phyloP scores from a whole-genome alignment of 2,113 vertebrate species.

The Psittacara wagleri region DNA sequence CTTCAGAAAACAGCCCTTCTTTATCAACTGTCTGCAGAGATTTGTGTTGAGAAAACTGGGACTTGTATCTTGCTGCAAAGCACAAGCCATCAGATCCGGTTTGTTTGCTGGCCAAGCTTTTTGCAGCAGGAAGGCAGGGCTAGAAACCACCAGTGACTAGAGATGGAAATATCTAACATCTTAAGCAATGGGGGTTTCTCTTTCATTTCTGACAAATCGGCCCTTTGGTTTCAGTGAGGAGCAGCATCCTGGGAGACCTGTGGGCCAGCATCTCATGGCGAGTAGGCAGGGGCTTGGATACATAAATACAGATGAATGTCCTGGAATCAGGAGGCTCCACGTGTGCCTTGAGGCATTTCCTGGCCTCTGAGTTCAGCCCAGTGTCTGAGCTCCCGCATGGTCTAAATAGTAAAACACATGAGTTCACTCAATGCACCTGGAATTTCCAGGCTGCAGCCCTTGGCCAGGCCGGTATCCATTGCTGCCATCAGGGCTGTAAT shows the following conservation, averaged over 20 bases:
- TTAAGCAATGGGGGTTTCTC: not conserved
- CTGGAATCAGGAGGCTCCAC: not conserved
- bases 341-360: not conserved
- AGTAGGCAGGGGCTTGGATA: fast-evolving
- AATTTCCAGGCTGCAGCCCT: not conserved
- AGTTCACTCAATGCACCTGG: not conserved
- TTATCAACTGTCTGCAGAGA: not conserved
- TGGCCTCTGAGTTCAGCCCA: not conserved
- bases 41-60: not conserved
- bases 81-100: not conserved
- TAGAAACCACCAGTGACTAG: not conserved
- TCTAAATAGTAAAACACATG: not conserved
- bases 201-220: not conserved
- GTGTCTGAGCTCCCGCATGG: not conserved
- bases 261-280: fast-evolving
- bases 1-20: not conserved
- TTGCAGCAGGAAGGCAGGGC: not conserved
- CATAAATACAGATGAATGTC: not conserved
- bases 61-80: not conserved
- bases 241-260: not conserved
- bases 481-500: not conserved
- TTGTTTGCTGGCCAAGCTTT: not conserved
- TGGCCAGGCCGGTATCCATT: not conserved
- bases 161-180: not conserved
- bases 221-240: not conserved